phyloP scores from a whole-genome alignment of 2,888 invertebrate genomes.

The Emmelina monodactyla region DNA sequence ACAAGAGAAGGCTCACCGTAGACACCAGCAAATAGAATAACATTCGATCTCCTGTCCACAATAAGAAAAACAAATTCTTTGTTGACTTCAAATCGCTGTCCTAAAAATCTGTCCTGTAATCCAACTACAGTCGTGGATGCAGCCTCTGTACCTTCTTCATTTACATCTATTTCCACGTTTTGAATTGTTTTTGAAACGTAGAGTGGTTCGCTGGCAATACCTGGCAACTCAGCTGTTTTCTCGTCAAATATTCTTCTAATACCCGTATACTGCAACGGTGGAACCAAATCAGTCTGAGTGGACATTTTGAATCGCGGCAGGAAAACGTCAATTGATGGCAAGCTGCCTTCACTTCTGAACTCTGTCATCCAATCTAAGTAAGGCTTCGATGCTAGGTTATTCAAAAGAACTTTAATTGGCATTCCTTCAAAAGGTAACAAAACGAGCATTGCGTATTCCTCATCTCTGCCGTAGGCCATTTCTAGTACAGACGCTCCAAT shows the following conservation, averaged over 20 bases:
- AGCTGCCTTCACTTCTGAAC: conserved; percentile 42
- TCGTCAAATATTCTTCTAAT: conserved; percentile 70
- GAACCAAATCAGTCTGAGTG: conserved; percentile 50
- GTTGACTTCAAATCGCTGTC: conserved; percentile 69
- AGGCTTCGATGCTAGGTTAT: conserved; percentile 43
- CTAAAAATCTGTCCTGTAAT: conserved; percentile 46
- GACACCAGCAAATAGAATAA: conserved; percentile 70
- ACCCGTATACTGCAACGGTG: conserved; percentile 63
- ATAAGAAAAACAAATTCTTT: conserved; percentile 74
- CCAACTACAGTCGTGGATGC: conserved; percentile 66
- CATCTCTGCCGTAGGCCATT: conserved; percentile 71
- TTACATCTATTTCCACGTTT: conserved; percentile 75
- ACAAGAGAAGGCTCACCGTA: conserved; percentile 36
- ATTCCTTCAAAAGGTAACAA: conserved; percentile 68
- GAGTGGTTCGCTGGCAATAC: conserved; percentile 63
- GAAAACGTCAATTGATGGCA: conserved; percentile 63
- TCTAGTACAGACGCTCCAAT: conserved; percentile 71
- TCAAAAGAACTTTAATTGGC: conserved; percentile 51
- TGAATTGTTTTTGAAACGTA: conserved; percentile 71
- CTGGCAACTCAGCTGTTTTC: conserved; percentile 63
- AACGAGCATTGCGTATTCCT: conserved; percentile 71
- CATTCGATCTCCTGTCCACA: conserved; percentile 65
- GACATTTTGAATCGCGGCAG: conserved; percentile 68
- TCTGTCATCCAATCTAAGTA: conserved; percentile 57
- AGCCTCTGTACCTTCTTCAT: conserved; percentile 77